Evolutionary conservation across 2,888 invertebrate species (phyloP), one percentile per base, ranked within the genome.

Genomic region (Orthosia gothica): DNA sequence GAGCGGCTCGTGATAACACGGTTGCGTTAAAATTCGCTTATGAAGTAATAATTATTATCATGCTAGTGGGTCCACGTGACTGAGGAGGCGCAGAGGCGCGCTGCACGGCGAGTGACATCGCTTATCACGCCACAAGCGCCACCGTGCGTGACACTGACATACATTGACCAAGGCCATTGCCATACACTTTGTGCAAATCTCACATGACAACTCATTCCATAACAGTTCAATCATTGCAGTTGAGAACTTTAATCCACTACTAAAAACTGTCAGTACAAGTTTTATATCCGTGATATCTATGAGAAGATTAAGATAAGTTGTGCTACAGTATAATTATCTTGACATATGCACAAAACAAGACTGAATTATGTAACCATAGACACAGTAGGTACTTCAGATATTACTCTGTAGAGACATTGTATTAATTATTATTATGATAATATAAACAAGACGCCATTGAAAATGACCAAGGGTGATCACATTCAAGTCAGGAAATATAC

Each of bases 101-200:
- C 66, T 49, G 66, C 74, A 72, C 54, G 62, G 61, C 70, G 58
- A 74, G 82, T 78, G 82, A 77, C 81, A 81, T 75, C 81, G 66
- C 71, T 82, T 85, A 89, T 87, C 86, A 88, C 83, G 79, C 71
- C 78, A 86, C 77, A 74, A 86, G 82, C 86, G 82, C 84, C 86
- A 87, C 87, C 78, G 86, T 88, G 85, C 85, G 81, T 91, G 89
- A 89, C 92, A 91, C 79, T 92, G 92, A 90, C 92, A 91, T 86
- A 87, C 72, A 87, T 87, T 76, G 75, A 70, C 81, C 89, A 90
- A 91, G 91, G 92, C 79, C 90, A 88, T 82, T 88, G 81, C 71
- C 82, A 72, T 78, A 87, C 70, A 68, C 66, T 82, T 74, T 74
- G 77, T 78, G 81, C 78, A 82, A 88, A 86, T 81, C 82, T 89